phyloP scores from a whole-genome alignment of 2,113 vertebrate genomes.

The Anthoscopus minutus region DNA sequence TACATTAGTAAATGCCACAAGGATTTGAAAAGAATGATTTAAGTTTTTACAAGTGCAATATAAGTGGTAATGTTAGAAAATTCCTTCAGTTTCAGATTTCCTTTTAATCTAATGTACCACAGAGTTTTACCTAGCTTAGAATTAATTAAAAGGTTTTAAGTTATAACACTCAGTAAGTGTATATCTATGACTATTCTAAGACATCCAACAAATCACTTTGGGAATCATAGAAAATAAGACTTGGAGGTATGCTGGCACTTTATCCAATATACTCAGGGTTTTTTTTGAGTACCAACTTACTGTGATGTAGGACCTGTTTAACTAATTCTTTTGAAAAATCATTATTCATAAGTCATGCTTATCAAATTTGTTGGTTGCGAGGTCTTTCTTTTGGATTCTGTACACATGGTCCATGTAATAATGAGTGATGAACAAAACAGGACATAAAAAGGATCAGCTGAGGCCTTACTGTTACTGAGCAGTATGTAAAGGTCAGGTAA shows the following conservation, averaged over 20 bases:
- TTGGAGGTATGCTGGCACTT: neutral
- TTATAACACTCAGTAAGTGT: neutral
- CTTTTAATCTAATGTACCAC: neutral
- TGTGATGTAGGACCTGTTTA: neutral
- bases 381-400: neutral
- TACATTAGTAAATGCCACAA: neutral
- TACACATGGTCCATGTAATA: neutral
- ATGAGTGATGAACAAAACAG: neutral
- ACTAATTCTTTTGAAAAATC: rapidly evolving
- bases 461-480: neutral
- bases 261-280: neutral
- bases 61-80: neutral
- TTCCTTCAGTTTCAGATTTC: neutral
- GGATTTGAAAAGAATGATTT: neutral
- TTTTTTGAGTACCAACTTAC: neutral
- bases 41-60: neutral
- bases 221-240: neutral
- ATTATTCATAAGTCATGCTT: neutral
- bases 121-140: neutral
- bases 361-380: neutral
- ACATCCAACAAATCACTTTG: neutral
- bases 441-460: neutral
- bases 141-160: neutral
- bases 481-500: neutral
- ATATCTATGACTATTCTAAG: neutral